Conservation (phyloP, 2,888 invertebrate species). For the Ectemnius cavifrons region DNA sequence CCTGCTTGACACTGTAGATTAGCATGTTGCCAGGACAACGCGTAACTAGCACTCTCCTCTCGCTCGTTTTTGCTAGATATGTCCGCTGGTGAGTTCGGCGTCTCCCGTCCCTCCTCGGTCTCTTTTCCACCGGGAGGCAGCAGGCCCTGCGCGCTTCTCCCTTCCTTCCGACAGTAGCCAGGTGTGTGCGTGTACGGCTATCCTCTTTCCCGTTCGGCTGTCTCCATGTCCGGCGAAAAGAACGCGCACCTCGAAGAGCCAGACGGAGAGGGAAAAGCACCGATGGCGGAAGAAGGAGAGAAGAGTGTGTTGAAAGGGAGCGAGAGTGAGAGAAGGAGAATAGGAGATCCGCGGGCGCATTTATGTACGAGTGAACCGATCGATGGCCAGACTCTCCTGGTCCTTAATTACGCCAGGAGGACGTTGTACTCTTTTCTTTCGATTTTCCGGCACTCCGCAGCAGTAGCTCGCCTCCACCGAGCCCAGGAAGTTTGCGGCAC, state of each 20-base stretch:
- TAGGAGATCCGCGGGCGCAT: constrained; percentile 31
- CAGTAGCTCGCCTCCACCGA: background rate
- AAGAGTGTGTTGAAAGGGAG: too few relatives aligned
- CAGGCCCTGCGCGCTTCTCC: constrained; percentile 7
- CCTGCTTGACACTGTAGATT: too few relatives aligned
- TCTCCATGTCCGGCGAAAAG: background rate
- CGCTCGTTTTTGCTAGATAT: background rate
- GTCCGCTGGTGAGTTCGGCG: constrained; percentile 37
- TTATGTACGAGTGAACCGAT: constrained; percentile 65
- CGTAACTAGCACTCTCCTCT: background rate
- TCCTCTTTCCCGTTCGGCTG: constrained; percentile 1
- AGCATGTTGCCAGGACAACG: too few relatives aligned
- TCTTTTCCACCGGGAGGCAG: too few relatives aligned
- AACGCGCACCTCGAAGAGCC: background rate
- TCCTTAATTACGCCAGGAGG: constrained; percentile 73
- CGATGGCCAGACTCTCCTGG: constrained; percentile 67
- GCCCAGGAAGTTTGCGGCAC: background rate
- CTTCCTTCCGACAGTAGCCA: constrained; percentile 47
- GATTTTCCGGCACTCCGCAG: background rate
- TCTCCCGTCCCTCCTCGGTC: constrained; percentile 25
- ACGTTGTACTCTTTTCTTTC: constrained; percentile 53
- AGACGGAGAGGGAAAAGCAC: background rate
- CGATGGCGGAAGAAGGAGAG: background rate
- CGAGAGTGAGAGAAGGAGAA: constrained; percentile 21
- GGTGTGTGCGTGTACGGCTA: constrained; percentile 34